phyloP scores from a whole-genome alignment of 1,140 invertebrate species.

The Linepithema humile region DNA sequence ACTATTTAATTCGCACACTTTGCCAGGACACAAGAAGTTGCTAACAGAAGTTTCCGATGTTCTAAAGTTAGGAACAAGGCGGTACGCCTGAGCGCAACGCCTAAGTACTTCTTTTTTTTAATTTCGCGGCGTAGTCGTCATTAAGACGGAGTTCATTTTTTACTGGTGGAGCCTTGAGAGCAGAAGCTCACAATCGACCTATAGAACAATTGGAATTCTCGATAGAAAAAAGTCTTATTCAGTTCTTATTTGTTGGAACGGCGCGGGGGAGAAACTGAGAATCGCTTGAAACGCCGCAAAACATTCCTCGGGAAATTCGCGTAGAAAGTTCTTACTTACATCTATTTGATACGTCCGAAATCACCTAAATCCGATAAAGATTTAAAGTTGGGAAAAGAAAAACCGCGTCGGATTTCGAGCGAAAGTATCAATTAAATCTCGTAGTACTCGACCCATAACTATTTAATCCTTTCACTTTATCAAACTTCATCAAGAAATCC shows the following conservation, averaged over 20 bases:
- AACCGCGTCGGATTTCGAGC: too few relatives aligned
- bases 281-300: neutral
- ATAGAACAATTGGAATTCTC: slow-evolving; percentile 38
- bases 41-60: slow-evolving; percentile 32
- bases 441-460: neutral
- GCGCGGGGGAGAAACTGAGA: neutral
- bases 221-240: slow-evolving; percentile 3
- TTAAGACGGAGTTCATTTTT: slow-evolving; percentile 27
- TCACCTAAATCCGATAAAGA: neutral
- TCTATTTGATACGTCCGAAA: neutral
- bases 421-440: slow-evolving; percentile 24
- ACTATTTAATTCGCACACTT: slow-evolving; percentile 51
- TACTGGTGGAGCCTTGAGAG: neutral
- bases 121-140: slow-evolving; percentile 10
- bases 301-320: neutral
- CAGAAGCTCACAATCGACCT: neutral
- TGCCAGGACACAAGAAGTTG: slow-evolving; percentile 38
- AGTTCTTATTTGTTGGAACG: slow-evolving; percentile 8
- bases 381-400: neutral
- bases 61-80: slow-evolving; percentile 34
- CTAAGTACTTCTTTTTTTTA: slow-evolving; percentile 45
- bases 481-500: slow-evolving; percentile 19
- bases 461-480: slow-evolving; percentile 21
- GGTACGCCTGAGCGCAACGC: neutral
- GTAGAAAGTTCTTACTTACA: neutral